Percentiles rank a stretch among this genome's conserved stretches.
These are phyloP conservation scores for Arctocebus calabarensis DNA, from an alignment of 2,797 vertebrate species.

Conservation along the genomic window DNA sequence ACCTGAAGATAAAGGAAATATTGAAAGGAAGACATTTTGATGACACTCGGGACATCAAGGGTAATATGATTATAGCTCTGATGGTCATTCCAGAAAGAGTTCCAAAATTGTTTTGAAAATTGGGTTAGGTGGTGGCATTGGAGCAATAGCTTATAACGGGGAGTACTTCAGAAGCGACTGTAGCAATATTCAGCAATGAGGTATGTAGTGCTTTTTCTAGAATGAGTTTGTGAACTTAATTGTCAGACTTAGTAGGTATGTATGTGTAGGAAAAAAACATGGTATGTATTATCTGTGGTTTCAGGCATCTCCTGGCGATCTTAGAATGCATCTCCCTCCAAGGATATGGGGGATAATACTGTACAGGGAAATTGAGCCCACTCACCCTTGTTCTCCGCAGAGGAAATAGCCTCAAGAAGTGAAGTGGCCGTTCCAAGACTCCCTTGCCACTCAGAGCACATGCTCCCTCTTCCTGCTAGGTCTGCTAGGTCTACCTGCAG, in stretches of 20 bases:
- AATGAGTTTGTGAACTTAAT: no score
- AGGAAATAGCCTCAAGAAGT: neutral
- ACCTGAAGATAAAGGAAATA: no score
- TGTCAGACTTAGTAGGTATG: neutral
- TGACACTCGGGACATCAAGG: no score
- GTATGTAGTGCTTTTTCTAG: no score
- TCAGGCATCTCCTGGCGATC: neutral
- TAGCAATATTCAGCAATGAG: no score
- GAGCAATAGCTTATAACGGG: no score
- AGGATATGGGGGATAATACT: neutral
- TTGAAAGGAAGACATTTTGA: no score
- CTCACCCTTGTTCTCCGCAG: neutral
- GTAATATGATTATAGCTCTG: no score
- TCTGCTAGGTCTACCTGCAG: neutral
- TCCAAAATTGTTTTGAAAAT: no score
- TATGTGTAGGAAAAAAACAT: neutral
- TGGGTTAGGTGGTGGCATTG: no score
- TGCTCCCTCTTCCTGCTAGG: fast-evolving
- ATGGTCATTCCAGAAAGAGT: no score
- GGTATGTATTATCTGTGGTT: neutral
- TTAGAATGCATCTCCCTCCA: neutral
- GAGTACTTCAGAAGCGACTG: no score
- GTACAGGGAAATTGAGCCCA: neutral
- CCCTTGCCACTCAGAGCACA: neutral
- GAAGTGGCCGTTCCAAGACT: neutral